Conservation (phyloP, 2,888 invertebrate genomes). For the Danaus chrysippus region DNA sequence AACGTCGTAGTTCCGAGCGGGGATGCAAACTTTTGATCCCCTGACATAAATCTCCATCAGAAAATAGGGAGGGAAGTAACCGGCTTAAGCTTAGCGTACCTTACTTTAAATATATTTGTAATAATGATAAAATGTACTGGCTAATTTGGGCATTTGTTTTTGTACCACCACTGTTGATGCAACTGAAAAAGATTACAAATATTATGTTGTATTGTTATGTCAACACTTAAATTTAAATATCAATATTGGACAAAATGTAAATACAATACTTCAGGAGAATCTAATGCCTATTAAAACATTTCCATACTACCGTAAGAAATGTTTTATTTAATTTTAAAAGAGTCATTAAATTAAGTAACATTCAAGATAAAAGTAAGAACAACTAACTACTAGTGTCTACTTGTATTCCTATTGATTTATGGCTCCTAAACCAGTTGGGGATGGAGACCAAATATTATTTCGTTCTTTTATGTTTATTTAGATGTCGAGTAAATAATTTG, state of each 20-base stretch:
- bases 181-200: too few relatives aligned
- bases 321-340: neutral
- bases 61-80: constrained; percentile 77
- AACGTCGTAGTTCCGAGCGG: constrained; percentile 44
- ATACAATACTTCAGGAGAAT: too few relatives aligned
- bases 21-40: constrained; percentile 76
- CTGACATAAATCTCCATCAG: constrained; percentile 78
- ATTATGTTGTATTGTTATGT: too few relatives aligned
- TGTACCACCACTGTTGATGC: constrained; percentile 18
- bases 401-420: constrained; percentile 2
- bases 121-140: constrained; percentile 75
- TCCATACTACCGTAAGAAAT: constrained; percentile 21
- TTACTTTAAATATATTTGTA: constrained; percentile 76
- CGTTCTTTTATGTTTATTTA: constrained; percentile 58
- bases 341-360: neutral
- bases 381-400: neutral
- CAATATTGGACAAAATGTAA: too few relatives aligned
- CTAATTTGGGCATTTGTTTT: constrained; percentile 54
- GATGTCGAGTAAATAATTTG: constrained; percentile 62
- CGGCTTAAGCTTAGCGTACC: constrained; percentile 77
- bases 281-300: too few relatives aligned
- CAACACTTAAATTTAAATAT: too few relatives aligned
- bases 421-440: neutral
- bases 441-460: constrained; percentile 63
- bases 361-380: neutral